Evolutionary conservation across 2,888 invertebrate genomes (phyloP).

Genomic region (Caenorhabditis auriculariae): DNA sequence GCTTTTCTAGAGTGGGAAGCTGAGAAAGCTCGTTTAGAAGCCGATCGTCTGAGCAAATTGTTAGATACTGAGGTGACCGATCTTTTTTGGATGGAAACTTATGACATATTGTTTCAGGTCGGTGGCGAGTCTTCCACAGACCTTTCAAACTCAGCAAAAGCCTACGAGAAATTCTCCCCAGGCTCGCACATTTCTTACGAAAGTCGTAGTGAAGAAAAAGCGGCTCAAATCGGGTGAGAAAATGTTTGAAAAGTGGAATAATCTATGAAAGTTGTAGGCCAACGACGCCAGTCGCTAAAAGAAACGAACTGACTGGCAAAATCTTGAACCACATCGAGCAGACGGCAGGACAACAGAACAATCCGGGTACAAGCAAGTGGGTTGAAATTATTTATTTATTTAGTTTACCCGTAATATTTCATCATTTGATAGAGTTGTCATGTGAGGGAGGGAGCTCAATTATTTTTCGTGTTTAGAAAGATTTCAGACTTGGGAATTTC

Average conservation of each 20-base stretch:
- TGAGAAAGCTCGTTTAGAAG: slow-evolving; percentile 39
- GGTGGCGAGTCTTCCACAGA: slow-evolving; percentile 41
- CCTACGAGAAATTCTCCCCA: slow-evolving; percentile 31
- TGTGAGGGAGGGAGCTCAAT: too few relatives aligned
- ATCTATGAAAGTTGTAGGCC: background rate
- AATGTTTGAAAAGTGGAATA: slow-evolving; percentile 1
- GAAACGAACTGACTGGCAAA: too few relatives aligned
- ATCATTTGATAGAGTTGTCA: too few relatives aligned
- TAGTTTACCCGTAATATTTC: too few relatives aligned
- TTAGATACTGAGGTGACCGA: slow-evolving; percentile 21
- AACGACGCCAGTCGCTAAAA: too few relatives aligned
- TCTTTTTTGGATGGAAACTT: background rate
- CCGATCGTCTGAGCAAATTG: slow-evolving; percentile 38
- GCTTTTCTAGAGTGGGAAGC: slow-evolving; percentile 45
- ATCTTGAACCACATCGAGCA: too few relatives aligned
- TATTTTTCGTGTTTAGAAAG: too few relatives aligned
- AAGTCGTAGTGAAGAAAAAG: slow-evolving; percentile 12
- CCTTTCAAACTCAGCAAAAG: slow-evolving; percentile 20
- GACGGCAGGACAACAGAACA: too few relatives aligned
- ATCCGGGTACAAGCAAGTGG: too few relatives aligned
- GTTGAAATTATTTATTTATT: too few relatives aligned
- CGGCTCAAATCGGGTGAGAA: background rate
- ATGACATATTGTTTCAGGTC: slow-evolving; percentile 3
- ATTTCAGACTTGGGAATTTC: too few relatives aligned
- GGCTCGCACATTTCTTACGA: slow-evolving; percentile 41